Percentiles rank a stretch among this genome's conserved stretches.
Conservation (phyloP, 2,797 vertebrate species). For the Threskiornis aethiopicus region DNA sequence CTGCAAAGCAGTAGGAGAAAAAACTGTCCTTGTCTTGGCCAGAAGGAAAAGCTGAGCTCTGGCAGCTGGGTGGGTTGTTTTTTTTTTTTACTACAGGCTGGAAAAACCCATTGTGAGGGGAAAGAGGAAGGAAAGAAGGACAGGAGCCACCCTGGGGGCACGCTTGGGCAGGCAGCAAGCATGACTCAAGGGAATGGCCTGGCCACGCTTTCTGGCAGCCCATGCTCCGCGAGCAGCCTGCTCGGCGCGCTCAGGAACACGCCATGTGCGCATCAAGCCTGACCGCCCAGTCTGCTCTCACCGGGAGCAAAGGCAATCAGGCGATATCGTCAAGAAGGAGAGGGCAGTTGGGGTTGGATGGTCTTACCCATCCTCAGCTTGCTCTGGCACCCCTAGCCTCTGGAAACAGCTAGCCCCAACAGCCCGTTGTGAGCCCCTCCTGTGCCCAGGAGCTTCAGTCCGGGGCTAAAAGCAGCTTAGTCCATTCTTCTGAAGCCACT, state of each 20-base stretch:
- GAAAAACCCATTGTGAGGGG: neutral
- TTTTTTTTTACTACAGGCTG: neutral
- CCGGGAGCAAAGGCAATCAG: neutral
- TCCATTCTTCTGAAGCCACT: too few relatives aligned
- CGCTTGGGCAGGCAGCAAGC: neutral
- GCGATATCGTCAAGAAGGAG: neutral
- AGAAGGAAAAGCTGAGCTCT: neutral
- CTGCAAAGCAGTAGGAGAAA: neutral
- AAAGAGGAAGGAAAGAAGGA: neutral
- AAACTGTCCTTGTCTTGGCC: neutral
- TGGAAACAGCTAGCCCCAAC: neutral
- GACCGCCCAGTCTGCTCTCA: rapidly evolving
- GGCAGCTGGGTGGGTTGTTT: neutral
- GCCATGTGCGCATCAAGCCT: rapidly evolving
- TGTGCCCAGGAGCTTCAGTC: neutral
- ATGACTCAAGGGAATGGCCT: neutral
- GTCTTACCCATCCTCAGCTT: neutral
- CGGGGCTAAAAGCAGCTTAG: neutral
- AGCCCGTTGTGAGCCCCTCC: neutral
- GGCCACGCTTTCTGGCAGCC: neutral
- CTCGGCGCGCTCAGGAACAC: rapidly evolving
- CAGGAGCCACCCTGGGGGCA: neutral
- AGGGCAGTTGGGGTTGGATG: neutral
- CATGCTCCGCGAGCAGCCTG: neutral
- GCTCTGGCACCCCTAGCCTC: neutral